These are phyloP conservation scores for Dolichopus griseipennis DNA, from an alignment of 2,888 invertebrate genomes.

Conservation along the genomic window DNA sequence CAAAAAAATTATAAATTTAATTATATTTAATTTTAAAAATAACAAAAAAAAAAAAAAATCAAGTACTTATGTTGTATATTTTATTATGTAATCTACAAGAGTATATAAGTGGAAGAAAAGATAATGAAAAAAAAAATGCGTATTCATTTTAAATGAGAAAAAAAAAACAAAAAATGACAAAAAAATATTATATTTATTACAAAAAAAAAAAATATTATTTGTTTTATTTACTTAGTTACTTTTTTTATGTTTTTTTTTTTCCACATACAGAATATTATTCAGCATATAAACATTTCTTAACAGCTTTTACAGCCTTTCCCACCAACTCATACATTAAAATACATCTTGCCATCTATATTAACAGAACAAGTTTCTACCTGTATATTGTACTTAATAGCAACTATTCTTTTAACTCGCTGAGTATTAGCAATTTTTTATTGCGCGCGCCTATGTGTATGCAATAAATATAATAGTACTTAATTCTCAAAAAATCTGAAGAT, in stretches of 20 bases:
- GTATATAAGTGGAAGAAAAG: background rate
- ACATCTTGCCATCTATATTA: no score
- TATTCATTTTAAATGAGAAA: slow-evolving; percentile 22
- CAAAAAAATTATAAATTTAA: background rate
- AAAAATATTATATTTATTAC: slow-evolving; percentile 14
- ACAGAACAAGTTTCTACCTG: no score
- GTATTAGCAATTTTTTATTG: no score
- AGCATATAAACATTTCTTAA: slow-evolving; percentile 9
- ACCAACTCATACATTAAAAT: no score
- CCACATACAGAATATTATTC: slow-evolving; percentile 12
- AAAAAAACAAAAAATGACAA: slow-evolving; percentile 7
- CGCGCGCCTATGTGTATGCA: no score
- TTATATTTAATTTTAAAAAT: slow-evolving; percentile 15
- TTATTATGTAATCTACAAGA: slow-evolving; percentile 9
- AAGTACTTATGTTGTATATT: slow-evolving; percentile 12
- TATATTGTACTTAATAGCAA: no score
- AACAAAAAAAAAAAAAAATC: background rate
- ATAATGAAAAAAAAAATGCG: slow-evolving; percentile 11
- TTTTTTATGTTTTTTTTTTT: background rate
- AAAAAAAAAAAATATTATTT: slow-evolving; percentile 15
- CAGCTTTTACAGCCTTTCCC: background rate
- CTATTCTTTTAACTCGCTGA: no score
- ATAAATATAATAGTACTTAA: no score
- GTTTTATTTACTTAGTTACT: slow-evolving; percentile 4
- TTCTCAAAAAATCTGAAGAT: no score